Evolutionary conservation across 64 coral and sea anemone genomes (phyloP).

Genomic region (Actinia tenebrosa): DNA sequence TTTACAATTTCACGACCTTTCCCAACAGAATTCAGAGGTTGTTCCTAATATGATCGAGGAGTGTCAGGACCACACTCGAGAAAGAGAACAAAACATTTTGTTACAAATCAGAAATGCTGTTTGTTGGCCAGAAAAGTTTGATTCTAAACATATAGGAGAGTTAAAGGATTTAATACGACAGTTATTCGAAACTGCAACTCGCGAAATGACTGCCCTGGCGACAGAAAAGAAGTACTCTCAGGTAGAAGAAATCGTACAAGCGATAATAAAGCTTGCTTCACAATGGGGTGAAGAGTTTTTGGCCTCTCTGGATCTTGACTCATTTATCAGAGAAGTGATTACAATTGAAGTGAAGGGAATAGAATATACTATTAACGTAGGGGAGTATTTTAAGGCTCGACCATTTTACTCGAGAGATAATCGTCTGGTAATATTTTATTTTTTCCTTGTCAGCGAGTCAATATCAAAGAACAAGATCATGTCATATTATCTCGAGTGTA

Average conservation of each 20-base stretch:
- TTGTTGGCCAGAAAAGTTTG: slow-evolving; percentile 33
- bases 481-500: slow-evolving; percentile 62
- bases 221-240: not conserved
- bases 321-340: slow-evolving; percentile 52
- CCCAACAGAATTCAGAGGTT: not conserved
- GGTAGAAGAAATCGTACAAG: slow-evolving; percentile 32
- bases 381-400: slow-evolving; percentile 34
- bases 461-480: slow-evolving; percentile 10
- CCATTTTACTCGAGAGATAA: slow-evolving; percentile 40
- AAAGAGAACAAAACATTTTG: not conserved
- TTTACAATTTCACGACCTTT: not conserved
- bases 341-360: slow-evolving; percentile 11
- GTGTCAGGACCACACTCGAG: not conserved
- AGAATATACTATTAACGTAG: slow-evolving; percentile 14
- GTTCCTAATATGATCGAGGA: not conserved
- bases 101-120: not conserved
- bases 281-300: slow-evolving; percentile 33
- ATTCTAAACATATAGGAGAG: not conserved
- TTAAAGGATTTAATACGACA: slow-evolving; percentile 19
- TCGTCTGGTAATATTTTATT: slow-evolving; percentile 19
- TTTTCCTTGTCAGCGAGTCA: slow-evolving; percentile 33
- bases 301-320: slow-evolving; percentile 23
- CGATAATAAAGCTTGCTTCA: slow-evolving; percentile 11
- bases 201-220: slow-evolving; percentile 21
- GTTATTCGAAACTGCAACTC: slow-evolving; percentile 12